Evolutionary conservation across 2,888 invertebrate species (phyloP), one percentile per base, ranked within the genome.

Genomic region (Pelosia muscerda): DNA sequence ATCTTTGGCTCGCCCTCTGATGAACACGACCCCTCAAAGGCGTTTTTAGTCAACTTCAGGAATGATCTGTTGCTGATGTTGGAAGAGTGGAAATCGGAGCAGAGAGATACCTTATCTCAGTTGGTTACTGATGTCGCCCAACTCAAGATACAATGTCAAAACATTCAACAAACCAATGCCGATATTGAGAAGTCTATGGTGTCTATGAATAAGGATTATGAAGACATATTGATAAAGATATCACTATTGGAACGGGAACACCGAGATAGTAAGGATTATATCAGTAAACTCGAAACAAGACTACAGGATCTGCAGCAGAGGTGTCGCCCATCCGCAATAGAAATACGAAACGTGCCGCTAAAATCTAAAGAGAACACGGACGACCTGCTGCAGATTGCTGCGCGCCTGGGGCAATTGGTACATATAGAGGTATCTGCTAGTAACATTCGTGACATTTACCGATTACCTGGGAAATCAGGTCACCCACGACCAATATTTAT

Each of bases 391-490:
- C 26, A 31, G 10, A 25, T 66, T 49, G 23, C 63, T 1, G 26
- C 64, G 8, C 15, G 34, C 15, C 15, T 68, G 23, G 64, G 38
- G 19, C 53, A 64, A 19, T 26, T 54, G 22, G 38, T 64, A 9
- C 25, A 63, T 4, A 22, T 63, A 1, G 31, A 64, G 5, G 9
- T 64, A 22, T 6, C 22, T 0, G 25, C 59, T 2, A n/a, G 28
- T 5, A 26, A 42, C n/a, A 1, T 68, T 6, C 54, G 68, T 19
- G 68, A 68, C 31, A 19, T 68, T 0, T 68, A 68, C 38, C 63
- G 56, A 23, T 34, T 63, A 6, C 63, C 63, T 38, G 63, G 63
- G 5, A 56, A 34, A 25, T 23, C 68, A 22, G 60, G 61, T 25
- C 28, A 5, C 0, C 8, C 60, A 23, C 15, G 68, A 9, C 55